Evolutionary conservation across 2,797 vertebrate genomes (phyloP), one percentile per base, ranked within the genome.

Genomic region (Chloroceryle amazona): DNA sequence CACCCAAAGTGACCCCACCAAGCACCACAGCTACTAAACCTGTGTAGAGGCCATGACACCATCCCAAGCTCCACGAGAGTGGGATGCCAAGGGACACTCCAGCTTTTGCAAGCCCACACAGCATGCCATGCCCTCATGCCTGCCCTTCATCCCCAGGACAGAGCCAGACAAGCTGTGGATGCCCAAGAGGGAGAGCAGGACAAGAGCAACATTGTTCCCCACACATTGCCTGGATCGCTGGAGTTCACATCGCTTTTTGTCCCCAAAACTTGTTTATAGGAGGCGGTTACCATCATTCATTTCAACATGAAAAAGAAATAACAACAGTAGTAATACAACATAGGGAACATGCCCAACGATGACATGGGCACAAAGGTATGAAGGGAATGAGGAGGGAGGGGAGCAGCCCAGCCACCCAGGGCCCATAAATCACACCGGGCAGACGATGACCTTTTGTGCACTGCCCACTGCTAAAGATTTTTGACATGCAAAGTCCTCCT

Each of bases 351-450:
- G 67, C 72, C 94, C 93, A 55, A 62, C 26, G 35, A 61, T 93
- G 96, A 97, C 92, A 67, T 33, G 93, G 89, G 82, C 79, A 92
- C 81, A 94, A 90, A 96, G 84, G 65, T 93, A 97, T 90, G 97
- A 86, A 89, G 91, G 91, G 97, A 97, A 98, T 95, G 98, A 97
- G 95, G 84, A 93, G 93, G 91, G 92, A 91, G 75, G 46, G 74
- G 74, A 84, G 89, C 41, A 17, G 72, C 88, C 92, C 35, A 57
- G 65, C 83, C 3, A 41, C 86, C 89, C 89, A 81, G 60, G 87
- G 94, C 94, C 94, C 95, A 66, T 82, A 96, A 91, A 96, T 95
- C 97, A 90, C 89, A 78, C 13, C 2, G 7, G 72, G 47, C 90
- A 82, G 78, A 72, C 5, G 13, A 54, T 72, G 94, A 96, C 96